Evolutionary conservation across 2,888 invertebrate genomes (phyloP), one percentile per base, ranked within the genome.

Genomic region (Folsomia manolachei): DNA sequence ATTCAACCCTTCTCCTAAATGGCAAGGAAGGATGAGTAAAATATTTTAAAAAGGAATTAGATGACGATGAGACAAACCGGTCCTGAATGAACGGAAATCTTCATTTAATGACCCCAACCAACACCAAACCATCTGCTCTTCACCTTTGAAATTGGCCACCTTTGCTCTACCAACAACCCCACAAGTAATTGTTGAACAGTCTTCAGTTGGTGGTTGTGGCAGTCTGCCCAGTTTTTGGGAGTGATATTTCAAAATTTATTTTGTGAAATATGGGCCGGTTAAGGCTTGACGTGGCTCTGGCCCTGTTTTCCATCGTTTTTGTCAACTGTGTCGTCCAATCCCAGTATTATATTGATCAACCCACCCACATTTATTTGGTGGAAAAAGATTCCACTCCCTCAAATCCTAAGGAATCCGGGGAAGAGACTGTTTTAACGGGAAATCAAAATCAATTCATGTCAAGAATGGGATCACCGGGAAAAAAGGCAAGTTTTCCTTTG

Each of bases 311-410:
- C 66, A 27, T 66, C n/a, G 52, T 52, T 21, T 51, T 66, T 4
- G 64, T 64, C 27, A 64, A 64, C 27, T 66, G 51, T 66, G 51
- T 66, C 14, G 66, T 66, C 51, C 66, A 66, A 51, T 39, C 52
- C 51, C 51, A 66, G 66, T 66, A 66, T 52, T 66, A 27, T 24
- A 25, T 66, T 7, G 39, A 66, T n/a, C 52, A 2, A 9, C 66
- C 66, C 51, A 39, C 18, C 23, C 66, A 27, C 4, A 27, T 66
- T 52, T 66, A 66, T 24, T 19, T 66, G 39, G 66, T 66, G n/a
- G n/a, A n/a, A n/a, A n/a, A n/a, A n/a, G n/a, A n/a, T n/a, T n/a
- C n/a, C n/a, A n/a, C n/a, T n/a, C n/a, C n/a, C n/a, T n/a, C n/a
- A n/a, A n/a, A n/a, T n/a, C n/a, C n/a, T n/a, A n/a, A n/a, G n/a